Evolutionary conservation across 2,888 invertebrate species (phyloP), one percentile per base, ranked within the genome.

Genomic region (Nasonovia ribisnigri): DNA sequence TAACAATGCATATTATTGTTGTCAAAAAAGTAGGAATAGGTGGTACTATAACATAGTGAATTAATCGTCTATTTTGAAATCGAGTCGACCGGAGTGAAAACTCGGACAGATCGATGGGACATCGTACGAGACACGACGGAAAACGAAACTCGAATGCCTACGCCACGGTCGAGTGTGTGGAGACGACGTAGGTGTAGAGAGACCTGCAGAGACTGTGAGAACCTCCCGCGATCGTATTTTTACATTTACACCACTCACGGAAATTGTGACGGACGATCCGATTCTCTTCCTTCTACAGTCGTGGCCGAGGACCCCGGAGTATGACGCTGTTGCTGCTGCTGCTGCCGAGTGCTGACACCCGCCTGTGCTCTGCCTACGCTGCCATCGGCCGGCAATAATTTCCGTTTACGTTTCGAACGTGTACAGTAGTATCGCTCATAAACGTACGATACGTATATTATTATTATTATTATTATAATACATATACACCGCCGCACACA

Each of bases 321-420:
- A 92, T 87, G 43, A 43, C 36, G 51, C 60, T 77, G 54, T 20
- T 51, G 51, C 20, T 16, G 51, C 51, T 51, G 51, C 3, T 16
- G 51, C 54, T 54, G n/a, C 54, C 57, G 91, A 84, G 20, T 54
- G n/a, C 54, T 84, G 91, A 84, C 91, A 84, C 60, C 36, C 42
- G 88, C 43, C 6, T 46, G 54, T 46, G 54, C 43, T 29, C 87
- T 54, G 77, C 88, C 92, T 92, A 92, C 88, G 88, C 77, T 36
- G 77, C 51, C 92, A 92, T 92, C 88, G 77, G 51, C 88, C 51
- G 57, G 54, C 88, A 13, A 51, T 77, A 24, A 24, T 88, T 92
- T 92, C 87, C 92, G 92, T 88, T 92, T 87, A 60, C 54, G 84
- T 84, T 84, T 84, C 91, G 51, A 84, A 84, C 84, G 90, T 13